Percentiles rank a stretch among this genome's conserved stretches.
Conservation (phyloP, 2,113 vertebrate genomes). For the Periophthalmus modestus region DNA sequence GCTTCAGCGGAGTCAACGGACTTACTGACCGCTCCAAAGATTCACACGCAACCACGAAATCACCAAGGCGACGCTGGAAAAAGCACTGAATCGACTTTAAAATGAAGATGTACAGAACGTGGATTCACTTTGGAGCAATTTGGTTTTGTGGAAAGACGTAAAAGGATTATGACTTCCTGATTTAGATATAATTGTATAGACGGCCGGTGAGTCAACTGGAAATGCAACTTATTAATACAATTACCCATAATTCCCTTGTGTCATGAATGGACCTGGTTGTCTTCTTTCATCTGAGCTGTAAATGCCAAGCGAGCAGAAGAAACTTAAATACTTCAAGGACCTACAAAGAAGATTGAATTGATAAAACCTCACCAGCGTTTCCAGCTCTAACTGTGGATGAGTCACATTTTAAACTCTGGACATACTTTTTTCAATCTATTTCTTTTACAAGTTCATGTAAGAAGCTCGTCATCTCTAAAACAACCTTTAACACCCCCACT, state of each 20-base stretch:
- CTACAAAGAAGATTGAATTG: neutral
- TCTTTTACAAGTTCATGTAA: neutral
- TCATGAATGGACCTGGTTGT: neutral
- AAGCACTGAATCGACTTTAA: too few relatives aligned
- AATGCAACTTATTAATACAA: neutral
- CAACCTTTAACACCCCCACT: neutral
- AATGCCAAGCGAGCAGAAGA: neutral
- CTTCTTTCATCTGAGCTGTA: neutral
- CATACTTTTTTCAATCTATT: neutral
- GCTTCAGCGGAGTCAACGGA: neutral
- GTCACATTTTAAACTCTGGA: neutral
- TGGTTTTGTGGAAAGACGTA: conserved; percentile 3
- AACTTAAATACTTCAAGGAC: neutral
- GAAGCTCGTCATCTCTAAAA: neutral
- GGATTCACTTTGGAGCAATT: neutral
- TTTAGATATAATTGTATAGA: neutral
- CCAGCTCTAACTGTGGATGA: neutral
- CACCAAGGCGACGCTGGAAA: neutral
- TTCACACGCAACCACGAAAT: neutral
- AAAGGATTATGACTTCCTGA: conserved; percentile 7
- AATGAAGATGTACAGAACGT: neutral
- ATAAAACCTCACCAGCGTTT: neutral
- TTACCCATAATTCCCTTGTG: conserved; percentile 5
- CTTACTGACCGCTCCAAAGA: neutral
- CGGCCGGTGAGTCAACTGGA: conserved; percentile 34